Base-by-base conservation (phyloP, 2,113 vertebrate species). In the Scalopus aquaticus region DNA sequence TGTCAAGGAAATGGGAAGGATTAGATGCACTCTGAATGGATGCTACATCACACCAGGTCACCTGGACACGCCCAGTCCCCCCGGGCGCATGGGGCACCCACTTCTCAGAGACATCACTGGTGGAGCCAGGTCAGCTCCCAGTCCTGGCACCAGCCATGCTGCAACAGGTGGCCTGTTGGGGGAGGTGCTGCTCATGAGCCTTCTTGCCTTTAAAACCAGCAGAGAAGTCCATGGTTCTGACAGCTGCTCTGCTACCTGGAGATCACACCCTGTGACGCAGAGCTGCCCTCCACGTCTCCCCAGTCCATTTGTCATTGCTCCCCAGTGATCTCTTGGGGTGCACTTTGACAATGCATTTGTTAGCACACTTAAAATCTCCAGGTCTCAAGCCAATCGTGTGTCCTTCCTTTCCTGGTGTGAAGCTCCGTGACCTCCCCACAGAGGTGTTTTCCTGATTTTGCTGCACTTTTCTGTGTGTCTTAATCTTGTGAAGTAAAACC, bases 251-350 rank as follows among this genome's bases (percentile, higher is more conserved):
- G 72, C 89, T 88, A 82, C 91, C 90, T 96, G 70, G 62, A 95
- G 94, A 95, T 80, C 67, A 81, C 88, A 81, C 95, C 93, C 92
- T 86, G 82, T n/a, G 76, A 95, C 97, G 95, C 90, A 92, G 73
- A 97, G 87, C 84, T 92, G 84, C 95, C 97, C 92, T 44, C 8
- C 90, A 70, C 69, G 5, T 74, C 70, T 94, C 96, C 86, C 77
- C 93, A 72, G 67, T 81, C 87, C 69, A 91, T 94, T 93, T 97
- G 91, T 97, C 97, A 96, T 89, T 94, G 81, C 91, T 76, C 93
- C 37, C 80, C 7, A 6, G 72, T 65, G 94, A 77, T 95, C 95
- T 90, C 91, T 96, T 97, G 70, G 46, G 92, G 84, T 60, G 81
- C 81, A 11, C 88, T 97, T 95, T 93, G 88, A 94, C 94, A 96